Percentiles rank a stretch among this genome's conserved stretches.
Evolutionary conservation across 2,888 invertebrate genomes (phyloP).

Genomic region (Ferdinandea cuprea): DNA sequence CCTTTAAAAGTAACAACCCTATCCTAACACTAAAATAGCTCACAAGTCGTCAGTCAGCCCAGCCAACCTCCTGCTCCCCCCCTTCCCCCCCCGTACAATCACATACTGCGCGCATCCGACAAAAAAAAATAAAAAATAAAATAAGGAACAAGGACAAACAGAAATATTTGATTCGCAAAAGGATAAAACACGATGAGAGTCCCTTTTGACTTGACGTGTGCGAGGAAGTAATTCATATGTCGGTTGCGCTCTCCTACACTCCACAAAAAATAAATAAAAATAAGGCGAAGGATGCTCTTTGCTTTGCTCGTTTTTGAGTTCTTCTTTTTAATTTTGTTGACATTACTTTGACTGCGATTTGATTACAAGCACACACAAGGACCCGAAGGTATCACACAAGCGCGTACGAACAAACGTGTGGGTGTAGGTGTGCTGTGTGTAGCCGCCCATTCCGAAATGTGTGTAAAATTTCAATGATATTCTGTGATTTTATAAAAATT

Average conservation of each 20-base stretch:
- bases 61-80: neutral
- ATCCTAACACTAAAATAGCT: slow-evolving; percentile 32
- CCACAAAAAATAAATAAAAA: slow-evolving; percentile 33
- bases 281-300: slow-evolving; percentile 57
- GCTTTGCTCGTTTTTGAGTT: slow-evolving; percentile 57
- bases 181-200: slow-evolving; percentile 40
- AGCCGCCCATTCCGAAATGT: slow-evolving; percentile 11
- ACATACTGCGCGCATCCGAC: slow-evolving; percentile 1
- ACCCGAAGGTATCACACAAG: slow-evolving; percentile 65
- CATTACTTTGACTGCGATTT: slow-evolving; percentile 73
- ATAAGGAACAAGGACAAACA: slow-evolving; percentile 27
- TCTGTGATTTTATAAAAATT: slow-evolving; percentile 40
- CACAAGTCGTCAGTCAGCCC: slow-evolving; percentile 19
- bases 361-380: slow-evolving; percentile 63
- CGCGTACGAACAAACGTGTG: slow-evolving; percentile 15
- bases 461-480: slow-evolving; percentile 34
- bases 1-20: slow-evolving; percentile 4
- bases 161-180: slow-evolving; percentile 46
- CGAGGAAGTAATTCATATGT: slow-evolving; percentile 67
- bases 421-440: slow-evolving; percentile 20
- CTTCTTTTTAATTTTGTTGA: slow-evolving; percentile 69
- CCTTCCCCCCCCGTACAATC: neutral
- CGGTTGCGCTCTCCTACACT: slow-evolving; percentile 29
- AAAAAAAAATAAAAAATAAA: too few relatives aligned
- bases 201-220: slow-evolving; percentile 57